These are phyloP conservation scores for Pardalotus punctatus DNA, from an alignment of 2,113 vertebrate genomes.

Conservation along the genomic window DNA sequence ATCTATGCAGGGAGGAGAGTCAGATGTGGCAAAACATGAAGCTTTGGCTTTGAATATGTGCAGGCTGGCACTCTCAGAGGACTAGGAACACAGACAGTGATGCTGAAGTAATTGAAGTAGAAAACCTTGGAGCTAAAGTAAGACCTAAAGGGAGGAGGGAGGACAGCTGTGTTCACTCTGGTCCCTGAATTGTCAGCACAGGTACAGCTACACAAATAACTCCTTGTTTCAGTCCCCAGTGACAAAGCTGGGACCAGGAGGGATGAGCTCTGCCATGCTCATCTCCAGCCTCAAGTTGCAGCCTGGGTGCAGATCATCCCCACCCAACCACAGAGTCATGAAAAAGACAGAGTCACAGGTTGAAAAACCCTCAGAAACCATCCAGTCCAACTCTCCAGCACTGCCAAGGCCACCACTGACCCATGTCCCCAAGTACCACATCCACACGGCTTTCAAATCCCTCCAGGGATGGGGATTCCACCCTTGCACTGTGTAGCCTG, in stretches of 20 bases:
- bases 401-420: not conserved
- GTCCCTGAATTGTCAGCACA: not conserved
- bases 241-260: not conserved
- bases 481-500: not conserved
- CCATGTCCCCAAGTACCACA: not conserved
- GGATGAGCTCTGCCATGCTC: rapidly evolving
- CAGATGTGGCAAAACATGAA: not conserved
- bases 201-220: not conserved
- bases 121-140: not conserved
- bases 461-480: not conserved
- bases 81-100: too few relatives aligned
- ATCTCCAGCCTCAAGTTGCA: rapidly evolving
- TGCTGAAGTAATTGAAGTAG: not conserved
- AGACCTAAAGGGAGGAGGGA: not conserved
- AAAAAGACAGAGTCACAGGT: not conserved
- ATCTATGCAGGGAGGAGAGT: not conserved
- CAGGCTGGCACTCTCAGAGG: not conserved
- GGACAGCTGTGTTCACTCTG: not conserved
- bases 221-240: not conserved
- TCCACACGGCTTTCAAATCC: rapidly evolving
- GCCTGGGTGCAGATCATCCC: not conserved
- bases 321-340: not conserved
- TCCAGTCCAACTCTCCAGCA: not conserved
- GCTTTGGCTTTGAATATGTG: not conserved
- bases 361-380: not conserved